These are phyloP conservation scores for Saguinus imperator DNA, from an alignment of 2,113 vertebrate genomes.

Conservation along the genomic window DNA sequence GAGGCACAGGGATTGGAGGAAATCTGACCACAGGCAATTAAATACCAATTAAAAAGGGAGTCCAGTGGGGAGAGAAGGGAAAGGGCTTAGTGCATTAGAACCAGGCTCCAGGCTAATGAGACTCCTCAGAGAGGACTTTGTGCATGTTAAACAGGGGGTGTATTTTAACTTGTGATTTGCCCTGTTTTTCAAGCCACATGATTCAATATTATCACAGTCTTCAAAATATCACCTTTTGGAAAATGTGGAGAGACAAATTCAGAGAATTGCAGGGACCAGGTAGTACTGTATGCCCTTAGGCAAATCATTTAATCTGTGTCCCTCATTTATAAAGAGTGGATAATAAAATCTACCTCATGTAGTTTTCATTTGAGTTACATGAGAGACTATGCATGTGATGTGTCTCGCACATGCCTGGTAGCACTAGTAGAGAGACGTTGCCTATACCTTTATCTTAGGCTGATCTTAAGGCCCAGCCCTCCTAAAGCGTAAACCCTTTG, in stretches of 20 bases:
- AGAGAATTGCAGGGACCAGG: neutral
- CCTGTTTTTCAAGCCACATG: neutral
- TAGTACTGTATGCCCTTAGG: neutral
- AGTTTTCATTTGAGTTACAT: neutral
- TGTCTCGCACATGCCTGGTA: accelerated
- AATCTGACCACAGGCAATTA: neutral
- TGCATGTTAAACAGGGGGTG: neutral
- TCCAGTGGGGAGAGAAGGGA: neutral
- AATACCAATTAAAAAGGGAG: neutral
- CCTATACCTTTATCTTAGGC: neutral
- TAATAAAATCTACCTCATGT: neutral
- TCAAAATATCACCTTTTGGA: neutral
- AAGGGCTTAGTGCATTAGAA: neutral
- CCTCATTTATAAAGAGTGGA: neutral
- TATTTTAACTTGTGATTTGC: neutral
- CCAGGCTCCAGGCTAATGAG: neutral
- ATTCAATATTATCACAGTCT: neutral
- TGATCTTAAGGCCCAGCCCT: neutral
- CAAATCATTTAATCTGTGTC: neutral
- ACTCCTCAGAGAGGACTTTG: neutral
- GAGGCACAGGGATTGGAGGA: neutral
- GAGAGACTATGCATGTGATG: neutral
- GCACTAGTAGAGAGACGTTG: neutral
- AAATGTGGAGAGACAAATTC: neutral
- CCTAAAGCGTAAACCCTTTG: neutral